phyloP scores from a whole-genome alignment of 1,140 invertebrate species.

The Drosophila subobscura region DNA sequence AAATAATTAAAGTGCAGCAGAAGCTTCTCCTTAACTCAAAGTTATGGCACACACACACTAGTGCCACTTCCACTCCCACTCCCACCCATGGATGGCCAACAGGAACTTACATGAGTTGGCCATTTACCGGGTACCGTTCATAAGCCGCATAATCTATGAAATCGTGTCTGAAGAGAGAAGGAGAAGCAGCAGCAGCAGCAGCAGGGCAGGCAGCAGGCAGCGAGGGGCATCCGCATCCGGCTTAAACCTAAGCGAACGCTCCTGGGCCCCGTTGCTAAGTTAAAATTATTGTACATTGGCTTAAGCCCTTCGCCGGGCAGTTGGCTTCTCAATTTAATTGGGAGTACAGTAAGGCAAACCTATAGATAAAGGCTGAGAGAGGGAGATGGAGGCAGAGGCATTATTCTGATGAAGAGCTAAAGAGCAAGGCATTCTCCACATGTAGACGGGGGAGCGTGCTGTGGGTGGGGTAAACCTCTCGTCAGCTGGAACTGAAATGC shows the following conservation, averaged over 20 bases:
- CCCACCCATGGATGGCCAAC: conserved; percentile 19
- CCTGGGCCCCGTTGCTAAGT: conserved; percentile 41
- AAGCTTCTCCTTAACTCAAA: conserved; percentile 32
- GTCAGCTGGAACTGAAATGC: conserved; percentile 39
- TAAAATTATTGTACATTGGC: conserved; percentile 62
- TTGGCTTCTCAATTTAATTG: conserved; percentile 40
- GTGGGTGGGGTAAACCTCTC: no score
- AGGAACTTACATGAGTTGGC: conserved; percentile 51
- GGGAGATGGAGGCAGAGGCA: no score
- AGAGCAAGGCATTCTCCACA: no score
- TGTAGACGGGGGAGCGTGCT: no score
- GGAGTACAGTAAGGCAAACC: conserved; percentile 9
- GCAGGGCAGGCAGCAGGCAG: not conserved
- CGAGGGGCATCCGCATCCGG: no score
- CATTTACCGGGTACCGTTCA: conserved; percentile 52
- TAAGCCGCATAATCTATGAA: conserved; percentile 64
- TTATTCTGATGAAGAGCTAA: no score
- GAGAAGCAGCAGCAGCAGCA: not conserved
- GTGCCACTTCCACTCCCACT: not conserved
- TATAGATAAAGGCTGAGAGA: no score
- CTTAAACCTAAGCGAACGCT: conserved; percentile 45
- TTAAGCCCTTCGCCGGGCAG: conserved; percentile 47
- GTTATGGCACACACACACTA: conserved; percentile 26
- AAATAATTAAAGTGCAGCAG: conserved; percentile 57
- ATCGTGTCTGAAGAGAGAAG: conserved; percentile 28